phyloP scores from a whole-genome alignment of 2,888 invertebrate species.

The Alitta virens region DNA sequence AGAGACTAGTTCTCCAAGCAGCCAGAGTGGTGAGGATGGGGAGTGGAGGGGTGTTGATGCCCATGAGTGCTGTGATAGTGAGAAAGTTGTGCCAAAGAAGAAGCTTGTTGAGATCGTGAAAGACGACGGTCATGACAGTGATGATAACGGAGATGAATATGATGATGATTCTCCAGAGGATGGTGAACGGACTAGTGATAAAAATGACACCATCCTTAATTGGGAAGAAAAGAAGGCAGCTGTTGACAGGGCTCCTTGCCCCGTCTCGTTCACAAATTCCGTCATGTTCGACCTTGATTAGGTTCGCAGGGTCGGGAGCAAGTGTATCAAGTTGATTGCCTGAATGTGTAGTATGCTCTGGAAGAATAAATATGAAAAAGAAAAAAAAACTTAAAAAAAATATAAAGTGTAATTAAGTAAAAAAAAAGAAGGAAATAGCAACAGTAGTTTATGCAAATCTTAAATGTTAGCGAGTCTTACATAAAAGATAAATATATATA shows the following conservation, averaged over 20 bases:
- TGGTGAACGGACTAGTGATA: not conserved
- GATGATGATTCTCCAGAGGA: not conserved
- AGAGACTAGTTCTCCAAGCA: slow-evolving; percentile 8
- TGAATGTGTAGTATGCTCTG: no score
- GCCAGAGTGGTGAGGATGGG: not conserved
- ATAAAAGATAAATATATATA: no score
- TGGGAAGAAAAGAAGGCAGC: not conserved
- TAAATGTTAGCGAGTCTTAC: no score
- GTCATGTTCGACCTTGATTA: slow-evolving; percentile 51
- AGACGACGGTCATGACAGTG: not conserved
- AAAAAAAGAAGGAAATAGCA: no score
- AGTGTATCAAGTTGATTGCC: no score
- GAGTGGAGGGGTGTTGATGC: slow-evolving; percentile 1
- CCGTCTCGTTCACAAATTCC: slow-evolving; percentile 47
- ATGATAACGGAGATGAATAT: slow-evolving; percentile 1
- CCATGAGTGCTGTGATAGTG: not conserved
- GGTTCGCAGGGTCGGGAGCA: no score
- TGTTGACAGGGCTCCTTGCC: slow-evolving; percentile 36
- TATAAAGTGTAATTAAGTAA: no score
- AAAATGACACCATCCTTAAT: slow-evolving; percentile 3
- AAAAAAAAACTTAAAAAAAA: no score
- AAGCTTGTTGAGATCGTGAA: not conserved
- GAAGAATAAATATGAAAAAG: no score
- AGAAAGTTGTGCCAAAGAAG: not conserved
- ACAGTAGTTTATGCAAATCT: no score